Evolutionary conservation across 2,113 vertebrate species (phyloP), one percentile per base, ranked within the genome.

Genomic region (Etheostoma spectabile): DNA sequence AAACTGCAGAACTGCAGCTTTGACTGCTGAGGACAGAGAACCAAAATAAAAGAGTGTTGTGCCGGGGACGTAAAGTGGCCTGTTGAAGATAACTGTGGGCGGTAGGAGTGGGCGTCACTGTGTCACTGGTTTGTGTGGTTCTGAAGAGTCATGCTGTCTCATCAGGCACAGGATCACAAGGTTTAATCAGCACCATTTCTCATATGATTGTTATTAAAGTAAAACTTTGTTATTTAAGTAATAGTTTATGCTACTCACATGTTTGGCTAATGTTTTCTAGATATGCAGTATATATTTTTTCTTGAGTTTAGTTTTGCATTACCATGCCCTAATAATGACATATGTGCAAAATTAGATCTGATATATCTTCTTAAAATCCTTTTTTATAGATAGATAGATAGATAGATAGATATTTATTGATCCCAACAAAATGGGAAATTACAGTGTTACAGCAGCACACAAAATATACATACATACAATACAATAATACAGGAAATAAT

Each of bases 1-100:
- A 74, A 80, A 72, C 53, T 85, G 74, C 69, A 77, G 77, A 57
- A 42, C 61, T 42, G 65, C 53, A 53, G 65, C 21, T 11, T 19
- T 49, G 22, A 77, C 24, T 5, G 75, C 49, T n/a, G 49, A 74
- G 46, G 65, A 74, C 46, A 60, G 59, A 67, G 77, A 80, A 75
- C 22, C 60, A 14, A 80, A 69, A 78, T 71, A 69, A 80, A 85
- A 62, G 51, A 60, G 16, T 3, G 6, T 15, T 5, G 22, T n/a
- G 11, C 13, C 8, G 33, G 61, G 67, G 64, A 79, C 68, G 48
- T 59, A 12, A 72, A 66, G 27, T 42, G 45, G 46, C 33, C 68
- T 33, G 52, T 62, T 15, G 52, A 46, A 45, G 53, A 51, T 27
- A 70, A 79, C 81, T 78, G 57, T 76, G 1, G 49, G 2, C 15